Conservation (phyloP, 2,113 vertebrate genomes). For the Danionella cerebrum region DNA sequence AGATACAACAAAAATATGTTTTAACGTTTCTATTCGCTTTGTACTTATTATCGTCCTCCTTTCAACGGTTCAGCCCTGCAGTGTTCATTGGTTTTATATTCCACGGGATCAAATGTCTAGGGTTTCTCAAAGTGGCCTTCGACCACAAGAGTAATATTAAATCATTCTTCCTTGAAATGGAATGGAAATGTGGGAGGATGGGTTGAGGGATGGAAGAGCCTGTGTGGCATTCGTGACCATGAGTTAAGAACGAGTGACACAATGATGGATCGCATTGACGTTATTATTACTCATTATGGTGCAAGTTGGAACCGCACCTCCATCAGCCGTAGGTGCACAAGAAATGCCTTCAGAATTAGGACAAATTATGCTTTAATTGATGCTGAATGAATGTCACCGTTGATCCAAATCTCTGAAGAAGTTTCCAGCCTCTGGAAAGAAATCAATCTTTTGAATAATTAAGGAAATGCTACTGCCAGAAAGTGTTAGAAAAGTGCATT, state of each 20-base stretch:
- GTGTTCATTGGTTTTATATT: not conserved
- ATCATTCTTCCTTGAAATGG: slow-evolving; percentile 40
- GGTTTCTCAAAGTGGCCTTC: slow-evolving; percentile 38
- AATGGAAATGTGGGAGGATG: slow-evolving; percentile 24
- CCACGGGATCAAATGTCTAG: slow-evolving; percentile 28
- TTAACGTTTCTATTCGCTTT: not conserved
- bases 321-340: not conserved
- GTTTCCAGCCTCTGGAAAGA: no score
- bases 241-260: slow-evolving; percentile 26
- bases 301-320: not conserved
- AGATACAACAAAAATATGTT: not conserved
- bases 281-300: slow-evolving; percentile 23
- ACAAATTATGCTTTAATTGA: no score
- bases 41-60: not conserved
- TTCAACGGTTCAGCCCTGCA: not conserved
- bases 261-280: slow-evolving; percentile 43
- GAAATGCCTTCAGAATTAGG: no score
- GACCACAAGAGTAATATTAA: slow-evolving; percentile 32
- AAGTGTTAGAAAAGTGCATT: no score
- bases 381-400: no score
- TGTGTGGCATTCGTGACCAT: slow-evolving; percentile 30
- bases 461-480: no score
- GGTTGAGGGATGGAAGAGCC: slow-evolving; percentile 18
- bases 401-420: no score
- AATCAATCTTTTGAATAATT: no score